A percentile compares a stretch with the other conserved stretches of the same genome.
These are phyloP conservation scores for Notarius lentiginosus DNA, from an alignment of 2,113 vertebrate species.

Conservation along the genomic window DNA sequence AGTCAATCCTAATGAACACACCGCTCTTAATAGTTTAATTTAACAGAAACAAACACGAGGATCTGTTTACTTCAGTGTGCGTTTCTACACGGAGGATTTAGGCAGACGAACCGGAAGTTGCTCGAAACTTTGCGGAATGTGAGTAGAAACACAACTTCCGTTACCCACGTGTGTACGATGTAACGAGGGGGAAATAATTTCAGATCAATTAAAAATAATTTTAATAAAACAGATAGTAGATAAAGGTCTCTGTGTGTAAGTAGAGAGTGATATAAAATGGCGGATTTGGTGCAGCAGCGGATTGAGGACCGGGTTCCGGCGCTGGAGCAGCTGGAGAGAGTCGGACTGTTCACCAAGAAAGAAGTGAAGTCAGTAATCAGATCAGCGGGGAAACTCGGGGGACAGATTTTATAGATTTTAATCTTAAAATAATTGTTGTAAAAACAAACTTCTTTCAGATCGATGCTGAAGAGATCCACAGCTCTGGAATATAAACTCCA, in stretches of 20 bases:
- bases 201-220: not conserved
- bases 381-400: not conserved
- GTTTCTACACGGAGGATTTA: conserved; percentile 26
- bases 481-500: conserved; percentile 93
- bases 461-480: conserved; percentile 84
- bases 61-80: not conserved
- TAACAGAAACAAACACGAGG: not conserved
- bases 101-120: conserved; percentile 61
- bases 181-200: not conserved
- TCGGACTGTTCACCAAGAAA: conserved; percentile 83
- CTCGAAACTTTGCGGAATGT: not conserved
- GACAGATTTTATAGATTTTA: not conserved
- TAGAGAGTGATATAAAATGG: conserved; percentile 71
- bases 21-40: not conserved
- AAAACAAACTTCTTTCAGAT: conserved; percentile 65
- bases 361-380: conserved; percentile 81
- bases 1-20: not conserved
- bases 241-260: not conserved
- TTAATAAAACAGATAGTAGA: too few species aligned
- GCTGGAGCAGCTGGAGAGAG: conserved; percentile 88
- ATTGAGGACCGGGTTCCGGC: conserved; percentile 87
- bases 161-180: conserved; percentile 59
- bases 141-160: conserved; percentile 59
- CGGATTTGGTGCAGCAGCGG: conserved; percentile 84
- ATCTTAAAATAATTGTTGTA: not conserved